A percentile compares a stretch with the other conserved stretches of the same genome.
Evolutionary conservation across 2,797 vertebrate species (phyloP).

Genomic region (Coracias cyanogaster): DNA sequence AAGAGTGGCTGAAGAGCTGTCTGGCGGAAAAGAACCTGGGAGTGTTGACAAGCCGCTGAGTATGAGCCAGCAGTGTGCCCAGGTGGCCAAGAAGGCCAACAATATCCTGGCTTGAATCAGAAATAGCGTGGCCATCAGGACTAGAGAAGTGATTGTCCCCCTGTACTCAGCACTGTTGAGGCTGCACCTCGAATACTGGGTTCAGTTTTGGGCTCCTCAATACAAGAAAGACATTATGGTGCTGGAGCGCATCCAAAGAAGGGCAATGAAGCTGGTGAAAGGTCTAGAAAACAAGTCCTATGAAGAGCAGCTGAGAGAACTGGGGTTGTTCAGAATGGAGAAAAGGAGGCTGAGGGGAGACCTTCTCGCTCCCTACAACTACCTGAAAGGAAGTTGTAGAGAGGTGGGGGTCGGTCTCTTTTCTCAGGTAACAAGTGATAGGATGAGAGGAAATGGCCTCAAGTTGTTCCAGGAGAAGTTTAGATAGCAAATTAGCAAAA

Average conservation of each 20-base stretch:
- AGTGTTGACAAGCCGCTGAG: background rate
- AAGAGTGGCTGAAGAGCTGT: background rate
- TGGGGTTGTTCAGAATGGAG: background rate
- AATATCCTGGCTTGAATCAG: background rate
- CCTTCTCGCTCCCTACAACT: background rate
- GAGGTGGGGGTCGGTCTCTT: background rate
- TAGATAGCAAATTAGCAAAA: background rate
- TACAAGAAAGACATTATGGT: background rate
- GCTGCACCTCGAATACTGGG: background rate
- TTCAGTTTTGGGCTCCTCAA: background rate
- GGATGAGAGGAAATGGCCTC: background rate
- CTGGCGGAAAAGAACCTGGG: background rate
- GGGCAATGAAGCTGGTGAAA: background rate
- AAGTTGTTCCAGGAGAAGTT: background rate
- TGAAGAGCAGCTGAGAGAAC: background rate
- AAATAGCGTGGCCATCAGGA: background rate
- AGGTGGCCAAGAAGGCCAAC: background rate
- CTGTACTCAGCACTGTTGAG: background rate
- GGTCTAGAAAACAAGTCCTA: background rate
- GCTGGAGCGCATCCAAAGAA: background rate
- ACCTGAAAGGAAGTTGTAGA: background rate
- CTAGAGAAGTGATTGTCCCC: background rate
- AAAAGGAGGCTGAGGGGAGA: background rate
- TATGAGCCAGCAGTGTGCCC: background rate
- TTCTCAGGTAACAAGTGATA: background rate